A percentile compares a stretch with the other conserved stretches of the same genome.
These are phyloP conservation scores for Lymantria dispar DNA, from an alignment of 2,888 invertebrate species.

Conservation along the genomic window DNA sequence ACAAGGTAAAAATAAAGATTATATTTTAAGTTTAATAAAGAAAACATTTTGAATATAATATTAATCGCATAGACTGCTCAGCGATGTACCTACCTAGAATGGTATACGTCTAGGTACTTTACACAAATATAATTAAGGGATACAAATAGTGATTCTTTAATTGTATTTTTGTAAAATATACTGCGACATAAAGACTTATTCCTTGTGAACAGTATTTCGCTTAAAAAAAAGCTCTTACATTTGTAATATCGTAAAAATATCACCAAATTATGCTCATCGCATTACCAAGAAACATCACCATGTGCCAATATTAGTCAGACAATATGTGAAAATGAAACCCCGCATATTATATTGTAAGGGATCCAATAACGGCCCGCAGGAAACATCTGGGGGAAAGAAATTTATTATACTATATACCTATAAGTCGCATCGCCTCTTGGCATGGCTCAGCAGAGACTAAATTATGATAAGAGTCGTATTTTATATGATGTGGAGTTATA, in stretches of 20 bases:
- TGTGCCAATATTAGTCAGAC: constrained; percentile 43
- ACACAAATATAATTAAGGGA: no score
- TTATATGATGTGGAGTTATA: neutral
- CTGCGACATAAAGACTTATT: no score
- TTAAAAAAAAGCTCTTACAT: neutral
- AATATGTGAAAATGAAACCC: constrained; percentile 67
- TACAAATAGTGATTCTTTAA: no score
- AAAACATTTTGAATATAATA: no score
- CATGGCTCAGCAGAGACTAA: constrained; percentile 8
- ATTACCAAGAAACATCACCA: constrained; percentile 32
- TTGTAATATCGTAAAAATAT: constrained; percentile 5
- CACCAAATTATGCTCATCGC: constrained; percentile 11
- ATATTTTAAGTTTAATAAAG: neutral
- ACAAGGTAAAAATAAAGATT: neutral
- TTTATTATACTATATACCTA: constrained; percentile 48
- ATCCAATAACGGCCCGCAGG: constrained; percentile 64
- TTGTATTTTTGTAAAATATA: no score
- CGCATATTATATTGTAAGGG: constrained; percentile 67
- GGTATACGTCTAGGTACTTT: no score
- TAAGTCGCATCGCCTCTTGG: constrained; percentile 8
- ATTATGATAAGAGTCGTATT: neutral
- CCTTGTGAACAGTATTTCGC: no score
- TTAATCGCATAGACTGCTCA: no score
- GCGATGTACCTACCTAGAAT: no score
- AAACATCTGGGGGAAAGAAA: constrained; percentile 68